Evolutionary conservation across 1,140 invertebrate species (phyloP), one percentile per base, ranked within the genome.

Genomic region (Musca domestica): DNA sequence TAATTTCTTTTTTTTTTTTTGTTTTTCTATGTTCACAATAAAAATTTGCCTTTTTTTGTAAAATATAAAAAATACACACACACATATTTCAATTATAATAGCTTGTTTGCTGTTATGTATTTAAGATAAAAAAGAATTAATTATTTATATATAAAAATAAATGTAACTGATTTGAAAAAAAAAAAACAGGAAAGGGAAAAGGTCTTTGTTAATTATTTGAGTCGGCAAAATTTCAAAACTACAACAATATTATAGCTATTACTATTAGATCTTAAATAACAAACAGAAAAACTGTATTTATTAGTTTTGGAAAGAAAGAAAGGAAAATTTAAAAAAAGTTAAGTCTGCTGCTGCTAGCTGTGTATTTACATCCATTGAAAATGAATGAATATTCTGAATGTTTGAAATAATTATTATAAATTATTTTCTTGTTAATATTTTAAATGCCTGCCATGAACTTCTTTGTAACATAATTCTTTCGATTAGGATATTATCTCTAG

Each of bases 261-360:
- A 30, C 71, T 73, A 72, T 71, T 70, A 72, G 58, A 72, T 69
- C 14, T 68, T 65, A 47, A 19, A 46, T 46, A n/a, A 46, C 3
- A 10, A 41, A 41, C 34, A 12, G 12, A 12, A 41, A 41, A 41
- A 41, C 12, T 2, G 6, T 41, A 41, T 4, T 9, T 41, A 9
- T 41, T 41, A 41, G n/a, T 41, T 41, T 41, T 41, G 10, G 12
- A 41, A 41, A 41, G n/a, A n/a, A n/a, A n/a, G n/a, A n/a, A n/a
- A n/a, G n/a, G n/a, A n/a, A n/a, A 10, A 12, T 41, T 41, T 41
- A 7, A 41, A 41, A 41, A 41, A 41, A 41, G 10, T 9, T 2
- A 7, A 5, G 2, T 9, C 34, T 41, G 10, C 34, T 2, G 34
- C 10, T 41, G 34, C 27, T 30, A 9, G 27, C 3, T 4, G 12